Evolutionary conservation across 1,140 invertebrate genomes (phyloP).

Genomic region (Propsilocerus akamusi): DNA sequence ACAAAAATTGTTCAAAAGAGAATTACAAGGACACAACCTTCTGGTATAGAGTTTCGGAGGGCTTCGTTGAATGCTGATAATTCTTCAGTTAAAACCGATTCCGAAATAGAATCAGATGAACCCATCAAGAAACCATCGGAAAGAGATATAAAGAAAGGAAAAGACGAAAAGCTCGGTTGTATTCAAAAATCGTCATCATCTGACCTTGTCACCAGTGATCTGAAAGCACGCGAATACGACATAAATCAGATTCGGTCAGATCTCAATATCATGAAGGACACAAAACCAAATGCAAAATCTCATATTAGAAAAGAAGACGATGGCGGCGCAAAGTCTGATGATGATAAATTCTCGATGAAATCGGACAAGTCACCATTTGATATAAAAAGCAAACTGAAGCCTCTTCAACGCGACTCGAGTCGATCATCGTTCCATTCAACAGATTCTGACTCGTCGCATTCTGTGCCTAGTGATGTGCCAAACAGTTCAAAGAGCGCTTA

Average conservation of each 20-base stretch:
- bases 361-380: constrained; percentile 1
- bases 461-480: background rate
- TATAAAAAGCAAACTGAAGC: background rate
- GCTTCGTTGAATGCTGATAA: constrained; percentile 22
- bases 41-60: constrained; percentile 15
- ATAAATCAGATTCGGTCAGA: constrained; percentile 67
- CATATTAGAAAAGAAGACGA: no score
- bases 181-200: constrained; percentile 20
- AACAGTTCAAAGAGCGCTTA: background rate
- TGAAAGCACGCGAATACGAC: constrained; percentile 56
- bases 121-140: constrained; percentile 24
- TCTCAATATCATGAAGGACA: constrained; percentile 45
- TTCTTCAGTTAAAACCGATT: constrained; percentile 36
- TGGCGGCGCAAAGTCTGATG: constrained; percentile 20
- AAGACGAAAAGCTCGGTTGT: constrained; percentile 19
- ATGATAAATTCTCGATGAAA: background rate
- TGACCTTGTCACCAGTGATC: constrained; percentile 10
- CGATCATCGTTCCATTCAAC: background rate
- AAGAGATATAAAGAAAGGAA: constrained; percentile 23
- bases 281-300: constrained; percentile 24
- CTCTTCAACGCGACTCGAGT: background rate
- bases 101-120: constrained; percentile 35
- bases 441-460: background rate
- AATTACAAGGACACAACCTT: constrained; percentile 12
- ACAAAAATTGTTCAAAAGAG: constrained; percentile 30